Base-by-base conservation (phyloP, 2,888 invertebrate species). In the Drosophila mimetica region DNA sequence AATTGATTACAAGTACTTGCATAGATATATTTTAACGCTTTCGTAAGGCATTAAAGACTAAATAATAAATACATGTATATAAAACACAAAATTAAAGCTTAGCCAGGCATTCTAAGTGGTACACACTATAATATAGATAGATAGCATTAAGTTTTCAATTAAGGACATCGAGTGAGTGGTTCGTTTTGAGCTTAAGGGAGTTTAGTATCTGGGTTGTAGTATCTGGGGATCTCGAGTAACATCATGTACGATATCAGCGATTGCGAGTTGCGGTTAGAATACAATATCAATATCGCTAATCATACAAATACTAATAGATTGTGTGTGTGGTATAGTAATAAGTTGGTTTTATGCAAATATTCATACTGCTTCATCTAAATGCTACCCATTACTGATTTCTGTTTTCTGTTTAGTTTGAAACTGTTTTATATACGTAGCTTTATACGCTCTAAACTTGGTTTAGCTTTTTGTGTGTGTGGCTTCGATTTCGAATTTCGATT, bases 41-140 rank as follows among this genome's bases (percentile, higher is more conserved):
- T 37, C 5, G 34, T 14, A 70, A 25, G 48, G 52, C 73, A 50
- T 61, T 87, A 87, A 74, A 88, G 80, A 86, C 81, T 83, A 85
- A 88, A 88, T 83, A 85, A 85, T 88, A 88, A 85, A 85, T 86
- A 83, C 59, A 60, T 41, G 69, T 79, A 77, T 58, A 72, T 60
- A 60, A 74, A 64, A 69, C 73, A 79, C 72, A 61, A 74, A 75
- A 76, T 79, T 85, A 84, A 87, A 85, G 88, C 86, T 84, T 86
- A 82, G 73, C 42, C 32, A 32, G 14, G 64, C 34, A 47, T 42
- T 51, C 50, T 65, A 65, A 61, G 71, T 57, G 63, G 60, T 48
- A 82, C 54, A 82, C 54, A 50, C 44, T 42, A 50, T 55, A 28
- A 52, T 52, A 52, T 55, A 36, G 36, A 42, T 51, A 53, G 52